Evolutionary conservation across 1,140 invertebrate species (phyloP), one percentile per base, ranked within the genome.

Genomic region (Leptinotarsa undecemlineata): DNA sequence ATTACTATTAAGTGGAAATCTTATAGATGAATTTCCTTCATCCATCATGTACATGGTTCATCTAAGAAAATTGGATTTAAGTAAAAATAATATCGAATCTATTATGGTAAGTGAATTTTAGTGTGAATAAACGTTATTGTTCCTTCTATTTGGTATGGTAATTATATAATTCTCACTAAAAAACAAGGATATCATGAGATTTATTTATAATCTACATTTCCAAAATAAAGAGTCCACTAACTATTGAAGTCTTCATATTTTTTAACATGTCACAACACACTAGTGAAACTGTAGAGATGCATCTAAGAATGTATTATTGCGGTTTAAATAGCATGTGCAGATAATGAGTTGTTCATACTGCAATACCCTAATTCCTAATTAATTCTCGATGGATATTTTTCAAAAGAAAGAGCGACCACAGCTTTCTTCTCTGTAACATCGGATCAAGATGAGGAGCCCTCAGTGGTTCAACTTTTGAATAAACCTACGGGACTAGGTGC

Each of bases 191-290:
- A 42, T 42, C 8, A 11, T 42, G 33, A 42, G 8, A 42, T 42
- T 42, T 42, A 11, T 42, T 42, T 11, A 42, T 42, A 42, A 42
- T 42, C 33, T 42, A 42, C 33, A 11, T 42, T 42, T 42, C 2
- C 33, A 42, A 42, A 11, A 42, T 11, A 8, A 42, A 42, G 33
- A 11, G 33, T 11, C 33, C 33, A 11, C 8, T 42, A 42, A n/a
- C 71, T 76, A 26, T 75, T 82, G 66, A 61, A 72, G 60, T 21
- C 26, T 20, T 63, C 81, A 48, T 77, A 42, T 42, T 42, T 42
- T 72, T 76, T 82, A 42, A 75, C 76, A 74, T 20, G 68, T 23
- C 81, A 82, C 71, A 20, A 63, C 14, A 48, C 81, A 19, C 79
- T 17, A 42, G 66, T 4, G 14, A 20, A n/a, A 42, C 69, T 48